phyloP scores from a whole-genome alignment of 2,888 invertebrate genomes.

The Troides helena region DNA sequence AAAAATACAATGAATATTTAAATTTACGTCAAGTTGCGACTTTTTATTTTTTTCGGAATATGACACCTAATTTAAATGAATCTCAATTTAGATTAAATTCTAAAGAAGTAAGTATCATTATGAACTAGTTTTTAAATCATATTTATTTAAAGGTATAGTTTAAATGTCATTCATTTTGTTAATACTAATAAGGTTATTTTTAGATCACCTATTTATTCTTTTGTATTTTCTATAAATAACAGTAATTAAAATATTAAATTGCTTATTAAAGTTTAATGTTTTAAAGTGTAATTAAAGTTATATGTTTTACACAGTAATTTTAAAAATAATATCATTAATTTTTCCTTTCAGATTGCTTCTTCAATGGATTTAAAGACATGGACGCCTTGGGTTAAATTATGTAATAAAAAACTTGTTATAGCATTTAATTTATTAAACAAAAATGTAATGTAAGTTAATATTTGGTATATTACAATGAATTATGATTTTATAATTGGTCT shows the following conservation, averaged over 20 bases:
- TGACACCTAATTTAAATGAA: conserved; percentile 46
- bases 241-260: too few relatives aligned
- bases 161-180: too few relatives aligned
- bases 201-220: too few relatives aligned
- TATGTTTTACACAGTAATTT: neutral
- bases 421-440: conserved; percentile 47
- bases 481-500: too few relatives aligned
- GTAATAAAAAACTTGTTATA: conserved; percentile 58
- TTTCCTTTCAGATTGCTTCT: conserved; percentile 49
- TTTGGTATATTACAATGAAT: neutral
- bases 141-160: too few relatives aligned
- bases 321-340: neutral
- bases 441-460: conserved; percentile 54
- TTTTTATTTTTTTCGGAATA: conserved; percentile 47
- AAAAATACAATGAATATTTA: conserved; percentile 46
- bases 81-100: conserved; percentile 41
- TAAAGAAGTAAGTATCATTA: conserved; percentile 41
- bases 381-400: conserved; percentile 53
- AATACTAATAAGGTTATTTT: too few relatives aligned
- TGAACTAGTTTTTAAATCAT: too few relatives aligned
- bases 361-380: conserved; percentile 45
- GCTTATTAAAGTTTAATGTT: too few relatives aligned
- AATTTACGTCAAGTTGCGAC: conserved; percentile 53
- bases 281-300: too few relatives aligned
- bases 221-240: too few relatives aligned